A percentile compares a stretch with the other conserved stretches of the same genome.
Conservation (phyloP, 2,888 invertebrate species). For the Orthosia gracilis region DNA sequence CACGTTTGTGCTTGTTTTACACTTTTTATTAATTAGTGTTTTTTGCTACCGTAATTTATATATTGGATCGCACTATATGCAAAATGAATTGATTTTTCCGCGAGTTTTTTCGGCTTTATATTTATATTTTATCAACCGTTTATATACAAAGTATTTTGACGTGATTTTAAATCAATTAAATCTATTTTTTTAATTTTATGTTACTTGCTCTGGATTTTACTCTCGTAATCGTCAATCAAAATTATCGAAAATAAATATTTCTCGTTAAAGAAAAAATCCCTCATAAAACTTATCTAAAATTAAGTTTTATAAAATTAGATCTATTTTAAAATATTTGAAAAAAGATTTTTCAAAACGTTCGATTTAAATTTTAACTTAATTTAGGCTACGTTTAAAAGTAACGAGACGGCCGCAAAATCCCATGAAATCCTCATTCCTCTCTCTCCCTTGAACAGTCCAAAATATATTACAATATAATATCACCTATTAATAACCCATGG, state of each 20-base stretch:
- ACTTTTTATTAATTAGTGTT: constrained; percentile 68
- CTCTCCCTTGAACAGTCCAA: constrained; percentile 52
- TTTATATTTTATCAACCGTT: constrained; percentile 65
- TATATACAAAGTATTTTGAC: background rate
- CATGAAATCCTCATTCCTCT: constrained; percentile 35
- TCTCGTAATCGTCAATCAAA: background rate
- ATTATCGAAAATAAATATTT: background rate
- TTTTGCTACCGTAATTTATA: constrained; percentile 68
- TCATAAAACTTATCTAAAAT: background rate
- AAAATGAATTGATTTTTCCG: constrained; percentile 52
- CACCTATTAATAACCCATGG: constrained; percentile 76
- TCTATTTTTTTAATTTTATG: background rate
- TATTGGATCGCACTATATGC: constrained; percentile 66
- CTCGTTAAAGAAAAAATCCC: background rate
- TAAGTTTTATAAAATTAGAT: background rate
- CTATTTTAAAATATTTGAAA: constrained; percentile 2
- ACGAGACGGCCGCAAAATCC: constrained; percentile 46
- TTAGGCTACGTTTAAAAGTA: constrained; percentile 12
- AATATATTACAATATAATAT: constrained; percentile 59
- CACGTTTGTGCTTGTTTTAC: constrained; percentile 81
- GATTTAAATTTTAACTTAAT: constrained; percentile 1
- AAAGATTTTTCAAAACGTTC: background rate
- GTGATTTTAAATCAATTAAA: constrained; percentile 26
- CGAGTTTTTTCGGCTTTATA: constrained; percentile 74
- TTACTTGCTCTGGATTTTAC: background rate